Base-by-base conservation (phyloP, 2,113 vertebrate genomes). In the Eonycteris spelaea region DNA sequence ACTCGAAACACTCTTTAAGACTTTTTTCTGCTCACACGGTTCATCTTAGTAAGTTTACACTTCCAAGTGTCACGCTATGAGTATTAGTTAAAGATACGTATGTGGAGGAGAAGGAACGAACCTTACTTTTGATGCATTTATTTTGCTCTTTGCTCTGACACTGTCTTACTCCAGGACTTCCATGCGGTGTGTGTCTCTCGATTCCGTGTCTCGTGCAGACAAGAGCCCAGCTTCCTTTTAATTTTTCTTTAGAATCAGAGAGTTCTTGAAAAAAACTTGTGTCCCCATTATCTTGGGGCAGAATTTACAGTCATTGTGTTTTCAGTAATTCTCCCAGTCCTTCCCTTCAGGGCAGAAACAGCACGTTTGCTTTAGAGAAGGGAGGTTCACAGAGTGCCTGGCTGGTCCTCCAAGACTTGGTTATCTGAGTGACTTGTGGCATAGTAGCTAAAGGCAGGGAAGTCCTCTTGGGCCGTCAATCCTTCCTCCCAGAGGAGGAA, bases 211-310 rank as follows among this genome's bases (percentile, higher is more conserved):
- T 95, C 43, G 1, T 30, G 6, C 40, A 61, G 35, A 74, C 35
- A 91, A 89, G 35, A 55, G 3, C 28, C 71, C n/a, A 40, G 48
- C 78, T 83, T 93, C 84, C 95, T 96, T 48, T 86, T 92, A 3
- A 74, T 61, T 84, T 74, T 90, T 65, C 67, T 78, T 57, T 53
- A 75, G 74, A 82, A 48, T 73, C 68, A 5, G 10, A 9, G 43
- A 35, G 51, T 63, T 85, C 68, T 86, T 59, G 21, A 15, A 53
- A 15, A 53, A 38, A 86, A 89, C 21, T 21, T 30, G 48, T 80
- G 15, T 53, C 40, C 11, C 40, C 80, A 5, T 91, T 87, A 80
- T 94, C 90, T 92, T 7, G 21, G 71, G 38, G 22, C 30, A 65
- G 65, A 55, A 55, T 90, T 59, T 30, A 40, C 48, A 48, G 43